Base-by-base conservation (phyloP, 2,113 vertebrate species). In the Grallaria varia region DNA sequence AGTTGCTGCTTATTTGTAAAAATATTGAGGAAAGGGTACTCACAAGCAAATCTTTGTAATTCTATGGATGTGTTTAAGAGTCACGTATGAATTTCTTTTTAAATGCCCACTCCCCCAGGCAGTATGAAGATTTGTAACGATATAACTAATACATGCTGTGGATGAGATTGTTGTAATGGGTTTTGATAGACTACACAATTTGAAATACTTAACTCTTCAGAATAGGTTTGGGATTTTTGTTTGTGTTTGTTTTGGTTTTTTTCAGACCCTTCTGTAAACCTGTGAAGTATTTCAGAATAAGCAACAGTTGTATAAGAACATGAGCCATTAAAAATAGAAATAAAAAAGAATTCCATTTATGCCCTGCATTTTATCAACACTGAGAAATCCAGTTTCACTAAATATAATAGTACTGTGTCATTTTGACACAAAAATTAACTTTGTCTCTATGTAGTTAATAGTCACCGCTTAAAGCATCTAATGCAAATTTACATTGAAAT, bases 401-500 rank as follows among this genome's bases (percentile, higher is more conserved):
- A 90, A 89, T 76, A 69, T 23, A 79, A 62, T 63, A 84, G 23
- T 39, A 77, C 18, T 2, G 5, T 95, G 56, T 87, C 68, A 75
- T 87, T 96, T 95, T 94, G 89, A 84, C 80, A 88, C 37, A 74
- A 17, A 81, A 87, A 89, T n/a, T 78, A 88, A 81, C 84, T 93
- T 93, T 69, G 42, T 80, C 53, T 90, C 31, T 73, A 0, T 88
- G 42, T 55, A 75, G 68, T 59, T 96, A 95, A 87, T 78, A 89
- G 59, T 76, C 47, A 82, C 22, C 73, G 94, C 93, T 89, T 97
- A 90, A 80, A 90, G 39, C 76, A 95, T 84, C 83, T 89, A 75
- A 87, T 90, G 77, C 45, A 95, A 78, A 95, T 96, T 90, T 89
- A 78, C 68, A 87, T 89, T 84, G 24, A 94, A 80, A 94, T 92